Base-by-base conservation (phyloP, 2,113 vertebrate genomes). In the Ceyx margarethae region DNA sequence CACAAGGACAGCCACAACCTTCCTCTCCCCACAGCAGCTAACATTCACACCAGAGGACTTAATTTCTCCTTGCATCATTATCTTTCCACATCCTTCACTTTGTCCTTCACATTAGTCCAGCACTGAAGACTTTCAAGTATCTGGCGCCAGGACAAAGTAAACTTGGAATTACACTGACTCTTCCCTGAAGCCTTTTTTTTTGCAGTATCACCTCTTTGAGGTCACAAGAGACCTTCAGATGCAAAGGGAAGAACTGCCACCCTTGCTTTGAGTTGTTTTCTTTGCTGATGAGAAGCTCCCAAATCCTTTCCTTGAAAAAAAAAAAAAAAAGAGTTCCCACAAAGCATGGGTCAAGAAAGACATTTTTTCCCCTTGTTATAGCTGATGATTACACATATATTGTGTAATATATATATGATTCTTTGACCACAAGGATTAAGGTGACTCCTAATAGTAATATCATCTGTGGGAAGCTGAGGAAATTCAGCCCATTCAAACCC, bases 191-290 rank as follows among this genome's bases (percentile, higher is more conserved):
- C 15, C 9, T 37, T 60, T 89, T 37, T 37, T 37, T 65, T 40
- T 65, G 35, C 54, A 69, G 18, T 40, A 26, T 91, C 66, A 58
- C 15, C 19, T 62, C 40, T n/a, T n/a, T 13, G 37, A 51, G 46
- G 37, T 66, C 64, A 60, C 8, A 6, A 57, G 31, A 61, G 31
- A 66, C 48, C 37, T 58, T 62, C 40, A 45, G 62, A 48, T 3
- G 1, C 6, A 3, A 1, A 6, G 14, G 15, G 14, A 87, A 75
- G 33, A 22, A 48, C 15, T 54, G 40, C 10, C 3, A 0, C 15
- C 23, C 50, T 69, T 71, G 42, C 15, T 81, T 58, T 77, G 51
- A 85, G 31, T 22, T 68, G 5, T 22, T 50, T 14, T 54, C 14
- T 21, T 42, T 28, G 53, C 33, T 62, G 66, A 42, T 46, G 53